Evolutionary conservation across 2,888 invertebrate genomes (phyloP).

Genomic region (Nomada lathburiana): DNA sequence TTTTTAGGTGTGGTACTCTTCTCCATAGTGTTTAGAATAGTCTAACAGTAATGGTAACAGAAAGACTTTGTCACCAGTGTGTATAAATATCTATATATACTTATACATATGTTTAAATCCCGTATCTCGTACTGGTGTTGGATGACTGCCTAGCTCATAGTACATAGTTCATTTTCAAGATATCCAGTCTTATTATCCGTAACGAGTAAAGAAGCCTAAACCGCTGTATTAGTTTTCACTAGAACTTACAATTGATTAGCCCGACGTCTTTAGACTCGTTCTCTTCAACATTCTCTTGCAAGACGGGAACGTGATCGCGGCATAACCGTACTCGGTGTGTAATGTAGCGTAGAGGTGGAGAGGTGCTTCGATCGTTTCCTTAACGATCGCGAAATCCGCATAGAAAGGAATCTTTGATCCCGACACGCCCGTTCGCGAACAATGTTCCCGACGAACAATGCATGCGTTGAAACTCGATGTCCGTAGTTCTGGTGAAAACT

Average conservation of each 20-base stretch:
- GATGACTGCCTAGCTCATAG: conserved; percentile 84
- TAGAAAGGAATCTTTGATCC: not conserved
- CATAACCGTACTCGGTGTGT: conserved; percentile 33
- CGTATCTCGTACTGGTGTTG: conserved; percentile 80
- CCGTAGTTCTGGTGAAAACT: conserved; percentile 79
- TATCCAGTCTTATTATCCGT: conserved; percentile 73
- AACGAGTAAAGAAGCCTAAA: conserved; percentile 68
- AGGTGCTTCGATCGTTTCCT: conserved; percentile 36
- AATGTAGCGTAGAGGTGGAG: conserved; percentile 51
- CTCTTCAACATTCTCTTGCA: not conserved
- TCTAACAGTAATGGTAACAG: conserved; percentile 73
- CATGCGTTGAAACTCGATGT: conserved; percentile 61
- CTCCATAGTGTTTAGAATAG: conserved; percentile 75
- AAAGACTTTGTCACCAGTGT: conserved; percentile 58
- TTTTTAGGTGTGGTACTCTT: conserved; percentile 62
- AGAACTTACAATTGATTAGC: conserved; percentile 68
- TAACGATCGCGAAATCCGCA: conserved; percentile 3
- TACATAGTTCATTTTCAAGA: conserved; percentile 75
- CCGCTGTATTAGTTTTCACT: conserved; percentile 78
- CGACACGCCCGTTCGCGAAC: conserved; percentile 27
- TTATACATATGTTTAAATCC: conserved; percentile 66
- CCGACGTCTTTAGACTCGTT: conserved; percentile 63
- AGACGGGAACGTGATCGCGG: conserved; percentile 26
- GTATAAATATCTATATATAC: conserved; percentile 55
- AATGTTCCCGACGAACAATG: conserved; percentile 21